Percentiles rank a stretch among this genome's conserved stretches.
Evolutionary conservation across 2,113 vertebrate genomes (phyloP).

Genomic region (Eptesicus fuscus): DNA sequence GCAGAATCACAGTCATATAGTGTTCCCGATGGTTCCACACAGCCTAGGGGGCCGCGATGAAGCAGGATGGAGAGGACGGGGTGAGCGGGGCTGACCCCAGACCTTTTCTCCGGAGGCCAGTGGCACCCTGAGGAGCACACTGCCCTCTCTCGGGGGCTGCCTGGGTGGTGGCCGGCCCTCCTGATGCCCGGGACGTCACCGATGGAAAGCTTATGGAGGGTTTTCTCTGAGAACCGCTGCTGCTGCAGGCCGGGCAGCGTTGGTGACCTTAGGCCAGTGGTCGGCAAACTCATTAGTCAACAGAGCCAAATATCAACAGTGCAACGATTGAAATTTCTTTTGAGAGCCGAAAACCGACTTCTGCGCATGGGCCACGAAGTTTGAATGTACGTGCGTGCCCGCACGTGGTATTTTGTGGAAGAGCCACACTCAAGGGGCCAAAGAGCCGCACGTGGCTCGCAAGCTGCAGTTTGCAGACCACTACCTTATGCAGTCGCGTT

Average conservation of each 20-base stretch:
- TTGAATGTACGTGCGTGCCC: no score
- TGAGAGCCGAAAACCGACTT: no score
- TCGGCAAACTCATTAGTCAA: no score
- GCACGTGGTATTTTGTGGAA: no score
- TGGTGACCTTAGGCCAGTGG: neutral
- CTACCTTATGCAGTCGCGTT: rapidly evolving
- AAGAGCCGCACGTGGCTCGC: no score
- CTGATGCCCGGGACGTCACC: neutral
- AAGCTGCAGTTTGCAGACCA: no score
- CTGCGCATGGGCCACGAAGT: no score
- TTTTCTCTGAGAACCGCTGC: neutral
- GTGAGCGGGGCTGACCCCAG: neutral
- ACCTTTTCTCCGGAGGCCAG: neutral
- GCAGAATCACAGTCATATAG: neutral
- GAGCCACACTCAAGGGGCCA: no score
- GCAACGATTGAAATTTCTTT: no score
- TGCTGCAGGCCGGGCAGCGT: no score
- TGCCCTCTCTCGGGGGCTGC: neutral
- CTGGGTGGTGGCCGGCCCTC: neutral
- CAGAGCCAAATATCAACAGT: no score
- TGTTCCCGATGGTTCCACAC: no score
- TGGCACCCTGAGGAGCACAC: neutral
- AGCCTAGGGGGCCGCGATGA: neutral
- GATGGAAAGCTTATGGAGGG: neutral
- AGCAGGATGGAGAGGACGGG: neutral